phyloP scores from a whole-genome alignment of 2,888 invertebrate genomes.

The Lasiommata megera region DNA sequence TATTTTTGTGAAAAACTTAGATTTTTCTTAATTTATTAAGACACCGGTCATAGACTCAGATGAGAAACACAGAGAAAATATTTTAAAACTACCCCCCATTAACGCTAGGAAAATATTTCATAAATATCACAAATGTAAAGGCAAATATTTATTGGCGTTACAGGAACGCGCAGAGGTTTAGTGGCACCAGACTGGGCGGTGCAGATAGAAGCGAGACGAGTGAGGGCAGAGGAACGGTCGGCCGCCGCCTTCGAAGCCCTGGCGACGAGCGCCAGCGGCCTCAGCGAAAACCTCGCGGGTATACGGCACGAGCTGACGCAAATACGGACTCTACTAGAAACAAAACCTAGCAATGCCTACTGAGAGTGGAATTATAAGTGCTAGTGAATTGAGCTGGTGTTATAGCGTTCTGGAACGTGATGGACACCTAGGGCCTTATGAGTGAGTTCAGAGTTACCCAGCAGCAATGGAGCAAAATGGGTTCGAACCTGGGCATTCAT shows the following conservation, averaged over 20 bases:
- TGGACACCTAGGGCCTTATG: background rate
- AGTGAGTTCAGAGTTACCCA: too few relatives aligned
- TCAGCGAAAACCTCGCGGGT: slow-evolving; percentile 6
- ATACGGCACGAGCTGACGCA: background rate
- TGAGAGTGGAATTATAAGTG: background rate
- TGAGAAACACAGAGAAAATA: too few relatives aligned
- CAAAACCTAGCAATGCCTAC: background rate
- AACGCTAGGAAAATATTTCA: too few relatives aligned
- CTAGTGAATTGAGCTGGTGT: background rate
- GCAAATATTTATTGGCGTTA: too few relatives aligned
- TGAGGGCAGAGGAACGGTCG: slow-evolving; percentile 7
- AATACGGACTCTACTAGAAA: slow-evolving; percentile 5
- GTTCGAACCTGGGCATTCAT: too few relatives aligned
- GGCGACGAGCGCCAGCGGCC: background rate
- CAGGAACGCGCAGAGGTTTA: slow-evolving; percentile 1
- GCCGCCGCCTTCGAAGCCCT: slow-evolving; percentile 10
- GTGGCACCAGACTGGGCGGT: slow-evolving; percentile 10
- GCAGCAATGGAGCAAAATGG: too few relatives aligned
- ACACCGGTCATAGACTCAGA: too few relatives aligned
- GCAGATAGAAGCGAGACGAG: slow-evolving; percentile 10
- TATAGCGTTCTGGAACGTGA: background rate
- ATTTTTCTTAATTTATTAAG: too few relatives aligned
- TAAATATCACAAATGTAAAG: too few relatives aligned
- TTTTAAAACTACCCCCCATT: too few relatives aligned
- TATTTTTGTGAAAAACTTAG: too few relatives aligned